These are phyloP conservation scores for Ptychobarbus kaznakovi DNA, from an alignment of 2,797 vertebrate genomes.

Conservation along the genomic window DNA sequence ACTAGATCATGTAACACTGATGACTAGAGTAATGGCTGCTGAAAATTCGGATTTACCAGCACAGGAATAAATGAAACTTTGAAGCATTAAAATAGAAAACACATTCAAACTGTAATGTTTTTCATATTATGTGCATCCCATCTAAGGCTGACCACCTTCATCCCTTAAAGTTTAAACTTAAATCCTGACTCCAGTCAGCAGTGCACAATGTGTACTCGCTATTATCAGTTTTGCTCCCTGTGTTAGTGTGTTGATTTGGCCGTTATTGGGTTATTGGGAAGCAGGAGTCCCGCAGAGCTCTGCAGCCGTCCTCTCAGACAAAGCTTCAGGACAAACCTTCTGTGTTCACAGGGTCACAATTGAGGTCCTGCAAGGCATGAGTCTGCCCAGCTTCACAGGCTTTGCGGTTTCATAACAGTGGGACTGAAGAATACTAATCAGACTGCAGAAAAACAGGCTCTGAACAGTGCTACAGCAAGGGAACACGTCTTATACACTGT, in stretches of 20 bases:
- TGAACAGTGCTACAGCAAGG: neutral
- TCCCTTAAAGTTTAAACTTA: slow-evolving; percentile 7
- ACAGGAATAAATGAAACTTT: neutral
- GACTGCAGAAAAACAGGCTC: slow-evolving; percentile 1
- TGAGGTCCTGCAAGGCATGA: slow-evolving; percentile 34
- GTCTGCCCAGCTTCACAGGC: slow-evolving; percentile 14
- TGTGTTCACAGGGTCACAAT: slow-evolving; percentile 38
- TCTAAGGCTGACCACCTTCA: neutral
- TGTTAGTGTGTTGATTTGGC: slow-evolving; percentile 21
- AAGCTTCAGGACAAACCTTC: slow-evolving; percentile 32
- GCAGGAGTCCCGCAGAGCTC: slow-evolving; percentile 33
- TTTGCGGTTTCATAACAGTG: slow-evolving; percentile 42
- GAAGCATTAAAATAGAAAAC: neutral
- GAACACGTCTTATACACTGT: neutral
- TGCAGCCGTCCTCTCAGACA: slow-evolving; percentile 5
- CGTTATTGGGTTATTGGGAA: slow-evolving; percentile 36
- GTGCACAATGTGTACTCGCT: slow-evolving; percentile 10
- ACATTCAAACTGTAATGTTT: neutral
- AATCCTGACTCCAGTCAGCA: neutral
- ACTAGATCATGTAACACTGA: neutral
- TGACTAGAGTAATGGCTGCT: neutral
- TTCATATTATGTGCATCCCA: neutral
- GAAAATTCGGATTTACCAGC: neutral
- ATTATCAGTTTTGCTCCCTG: slow-evolving; percentile 26
- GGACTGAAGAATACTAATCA: slow-evolving; percentile 48